Base-by-base conservation (phyloP, 2,113 vertebrate genomes). In the Pachypanchax playfairii region DNA sequence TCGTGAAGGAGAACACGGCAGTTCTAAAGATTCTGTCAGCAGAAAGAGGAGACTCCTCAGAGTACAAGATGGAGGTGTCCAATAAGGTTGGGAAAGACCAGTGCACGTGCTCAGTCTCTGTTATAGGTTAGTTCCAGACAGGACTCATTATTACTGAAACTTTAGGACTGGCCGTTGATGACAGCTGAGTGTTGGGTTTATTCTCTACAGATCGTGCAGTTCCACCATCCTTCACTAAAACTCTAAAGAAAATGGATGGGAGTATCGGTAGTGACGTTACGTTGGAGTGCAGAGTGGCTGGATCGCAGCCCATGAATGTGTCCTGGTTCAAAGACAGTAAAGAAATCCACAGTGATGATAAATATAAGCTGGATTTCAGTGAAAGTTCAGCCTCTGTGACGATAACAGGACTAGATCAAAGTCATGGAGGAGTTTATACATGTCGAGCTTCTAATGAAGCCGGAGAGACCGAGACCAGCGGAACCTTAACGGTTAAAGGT, bases 11-110 rank as follows among this genome's bases (percentile, higher is more conserved):
- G 49, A 96, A 94, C 1, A 60, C 92, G 12, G 94, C 96, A 50
- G 91, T 89, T 36, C 87, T 99, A 69, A 98, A 96, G 84, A 94
- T 98, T 82, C 93, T 96, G 44, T 79, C 92, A 0, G 89, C 93
- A 44, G 96, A 97, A 75, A 92, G 93, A 58, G 93, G 92, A 0
- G 97, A 98, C 69, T 94, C 93, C 13, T 93, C 93, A 33, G 94
- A 97, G 55, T 98, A 97, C 81, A 93, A 70, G 1, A 92, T 98
- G 91, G 95, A 98, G 83, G 91, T 99, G 78, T 92, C 93, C 17
- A 99, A 98, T 24, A 94, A 94, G 78, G 97, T 95, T 28, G 96
- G 97, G 35, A 93, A 92, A 85, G 95, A 94, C 47, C 89, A 92
- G 51, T 96, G 93, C 25, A 92, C 93, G 75, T 96, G 94, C 41